Conservation (phyloP, 2,113 vertebrate species). For the Tetrao urogallus region DNA sequence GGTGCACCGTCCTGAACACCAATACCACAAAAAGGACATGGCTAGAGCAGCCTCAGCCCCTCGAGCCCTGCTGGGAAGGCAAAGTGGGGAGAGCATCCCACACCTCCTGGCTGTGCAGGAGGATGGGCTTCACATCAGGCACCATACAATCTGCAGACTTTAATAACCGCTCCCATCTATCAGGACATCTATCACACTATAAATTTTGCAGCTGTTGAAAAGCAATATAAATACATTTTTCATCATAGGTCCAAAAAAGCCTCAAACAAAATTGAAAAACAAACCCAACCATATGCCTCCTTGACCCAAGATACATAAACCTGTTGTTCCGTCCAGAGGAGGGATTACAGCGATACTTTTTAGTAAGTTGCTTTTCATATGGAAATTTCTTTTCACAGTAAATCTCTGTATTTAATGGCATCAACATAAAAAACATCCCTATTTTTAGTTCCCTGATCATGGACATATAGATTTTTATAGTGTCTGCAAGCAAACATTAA, state of each 20-base stretch:
- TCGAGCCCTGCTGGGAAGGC: not conserved
- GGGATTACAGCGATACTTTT: conserved; percentile 81
- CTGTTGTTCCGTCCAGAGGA: conserved; percentile 80
- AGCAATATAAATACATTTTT: conserved; percentile 59
- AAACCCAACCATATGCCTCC: conserved; percentile 80
- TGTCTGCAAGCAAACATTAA: conserved; percentile 83
- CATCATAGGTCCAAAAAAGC: conserved; percentile 75
- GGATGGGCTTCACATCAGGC: conserved; percentile 53
- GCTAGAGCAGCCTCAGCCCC: not conserved
- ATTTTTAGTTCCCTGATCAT: conserved; percentile 80
- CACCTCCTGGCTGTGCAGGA: conserved; percentile 3
- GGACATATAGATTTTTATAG: conserved; percentile 85
- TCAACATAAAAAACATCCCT: conserved; percentile 79
- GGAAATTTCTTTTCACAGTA: conserved; percentile 83
- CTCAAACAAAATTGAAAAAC: conserved; percentile 71
- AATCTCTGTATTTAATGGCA: conserved; percentile 81
- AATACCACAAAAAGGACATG: fast-evolving
- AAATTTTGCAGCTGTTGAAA: conserved; percentile 79
- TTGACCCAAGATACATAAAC: conserved; percentile 83
- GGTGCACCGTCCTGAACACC: not conserved
- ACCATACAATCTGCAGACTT: conserved; percentile 75
- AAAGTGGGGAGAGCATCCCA: not conserved
- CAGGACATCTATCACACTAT: conserved; percentile 63
- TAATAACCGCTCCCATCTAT: conserved; percentile 70
- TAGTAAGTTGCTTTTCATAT: conserved; percentile 85